Evolutionary conservation across 2,888 invertebrate species (phyloP), one percentile per base, ranked within the genome.

Genomic region (Silvanus unidentatus): DNA sequence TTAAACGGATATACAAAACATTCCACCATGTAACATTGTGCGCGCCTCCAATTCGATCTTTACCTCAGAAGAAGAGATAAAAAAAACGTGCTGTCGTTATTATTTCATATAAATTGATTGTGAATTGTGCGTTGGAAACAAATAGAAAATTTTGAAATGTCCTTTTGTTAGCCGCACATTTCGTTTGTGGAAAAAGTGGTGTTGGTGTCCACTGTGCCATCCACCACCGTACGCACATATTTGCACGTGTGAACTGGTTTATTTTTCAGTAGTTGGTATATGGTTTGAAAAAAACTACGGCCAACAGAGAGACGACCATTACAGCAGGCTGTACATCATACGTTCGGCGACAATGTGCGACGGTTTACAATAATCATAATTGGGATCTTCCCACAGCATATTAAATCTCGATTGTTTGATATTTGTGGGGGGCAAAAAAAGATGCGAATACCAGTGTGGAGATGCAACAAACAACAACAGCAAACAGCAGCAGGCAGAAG

Each of bases 91-190:
- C n/a, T n/a, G n/a, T n/a, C 22, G 8, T 22, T 22, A 22, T 22
- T 22, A n/a, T n/a, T 28, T 28, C 6, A 45, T 40, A 46, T 49
- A 47, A 47, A 52, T 49, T 52, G 50, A 52, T 51, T 54, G 50
- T 49, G 48, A 51, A 54, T 52, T 47, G 48, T 45, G 43, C 43
- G 28, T 22, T 22, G 4, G 8, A 3, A 22, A 22, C 8, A 5
- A 22, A 22, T 22, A 22, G 22, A 5, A 22, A 22, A 22, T 22
- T 22, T 22, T 22, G 22, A 22, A 22, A 22, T 5, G 22, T 22
- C 8, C 4, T 22, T 22, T 22, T 5, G 8, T 22, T 22, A 5
- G 22, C 22, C 22, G 8, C 22, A 22, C 22, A 22, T 22, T 22
- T 3, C 8, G 22, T 22, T 22, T 22, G 22, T 22, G 4, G 22